Base-by-base conservation (phyloP, 2,888 invertebrate genomes). In the Eurois occulta region DNA sequence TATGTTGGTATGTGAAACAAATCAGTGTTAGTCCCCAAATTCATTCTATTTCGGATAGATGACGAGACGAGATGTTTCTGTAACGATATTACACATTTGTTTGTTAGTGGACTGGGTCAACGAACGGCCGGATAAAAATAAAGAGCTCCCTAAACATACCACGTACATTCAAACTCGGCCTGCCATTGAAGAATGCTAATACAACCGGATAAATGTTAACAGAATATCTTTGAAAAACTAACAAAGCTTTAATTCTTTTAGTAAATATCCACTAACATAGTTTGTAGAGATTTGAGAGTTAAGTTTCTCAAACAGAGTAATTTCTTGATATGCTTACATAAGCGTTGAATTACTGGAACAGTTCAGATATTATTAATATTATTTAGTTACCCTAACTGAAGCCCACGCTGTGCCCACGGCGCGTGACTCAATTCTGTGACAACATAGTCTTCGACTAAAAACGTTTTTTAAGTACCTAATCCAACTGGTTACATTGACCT, bases 51-150 rank as follows among this genome's bases (percentile, higher is more conserved):
- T 65, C 69, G 74, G 65, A 77, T 75, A 77, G 66, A 86, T 73
- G 78, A 79, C 70, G 77, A 72, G 73, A 76, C 74, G 55, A 84
- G 78, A 86, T 75, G 78, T 88, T 84, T 86, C 81, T 76, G 83
- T 83, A 84, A 87, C 70, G 83, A 80, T 83, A 81, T 86, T 80
- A 90, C 85, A 75, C 87, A 79, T 86, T 86, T 87, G 85, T 90
- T 89, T 86, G 87, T 88, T 83, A 75, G 83, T 78, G 82, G 89
- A 86, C 81, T 81, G 87, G 92, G 92, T 93, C 93, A 92, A 92
- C 81, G 94, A 76, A 88, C 94, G 91, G 87, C 77, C 74, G 91
- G 88, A 86, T 93, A 93, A 93, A 94, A 94, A 94, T 94, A 94
- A 93, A 93, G 88, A 91, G 91, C 92, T 90, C 91, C 91, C 92